A percentile compares a stretch with the other conserved stretches of the same genome.
These are phyloP conservation scores for Neelides sp. DNA, from an alignment of 1,140 invertebrate genomes.

Conservation along the genomic window DNA sequence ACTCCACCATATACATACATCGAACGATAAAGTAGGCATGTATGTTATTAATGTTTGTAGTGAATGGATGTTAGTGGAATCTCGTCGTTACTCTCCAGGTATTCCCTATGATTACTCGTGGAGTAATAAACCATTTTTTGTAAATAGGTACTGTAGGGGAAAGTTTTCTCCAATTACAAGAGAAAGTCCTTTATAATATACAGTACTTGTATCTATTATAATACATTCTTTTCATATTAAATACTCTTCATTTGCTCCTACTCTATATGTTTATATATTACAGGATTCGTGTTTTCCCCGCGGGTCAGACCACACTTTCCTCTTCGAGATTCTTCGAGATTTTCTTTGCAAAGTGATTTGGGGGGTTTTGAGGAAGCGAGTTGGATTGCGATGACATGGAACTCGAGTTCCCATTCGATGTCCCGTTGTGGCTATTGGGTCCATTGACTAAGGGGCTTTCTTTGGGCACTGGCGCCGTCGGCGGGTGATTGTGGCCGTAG, in stretches of 20 bases:
- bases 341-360: slow-evolving; percentile 19
- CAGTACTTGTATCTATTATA: neutral
- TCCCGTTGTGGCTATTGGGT: neutral
- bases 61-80: no score
- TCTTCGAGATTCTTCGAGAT: slow-evolving; percentile 31
- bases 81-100: no score
- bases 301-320: slow-evolving; percentile 31
- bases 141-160: no score
- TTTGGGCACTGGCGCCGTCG: neutral
- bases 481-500: slow-evolving; percentile 16
- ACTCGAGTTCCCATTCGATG: neutral
- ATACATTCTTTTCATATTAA: neutral
- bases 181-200: no score
- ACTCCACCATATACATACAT: no score
- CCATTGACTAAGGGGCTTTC: slow-evolving; percentile 3
- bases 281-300: no score
- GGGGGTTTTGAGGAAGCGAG: neutral
- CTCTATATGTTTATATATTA: neutral
- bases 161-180: no score
- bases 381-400: neutral
- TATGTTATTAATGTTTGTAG: no score
- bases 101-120: no score
- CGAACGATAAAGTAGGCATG: no score
- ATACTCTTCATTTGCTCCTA: neutral
- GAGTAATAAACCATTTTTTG: no score